Evolutionary conservation across 1,140 invertebrate species (phyloP).

Genomic region (Tetraneura akinire): DNA sequence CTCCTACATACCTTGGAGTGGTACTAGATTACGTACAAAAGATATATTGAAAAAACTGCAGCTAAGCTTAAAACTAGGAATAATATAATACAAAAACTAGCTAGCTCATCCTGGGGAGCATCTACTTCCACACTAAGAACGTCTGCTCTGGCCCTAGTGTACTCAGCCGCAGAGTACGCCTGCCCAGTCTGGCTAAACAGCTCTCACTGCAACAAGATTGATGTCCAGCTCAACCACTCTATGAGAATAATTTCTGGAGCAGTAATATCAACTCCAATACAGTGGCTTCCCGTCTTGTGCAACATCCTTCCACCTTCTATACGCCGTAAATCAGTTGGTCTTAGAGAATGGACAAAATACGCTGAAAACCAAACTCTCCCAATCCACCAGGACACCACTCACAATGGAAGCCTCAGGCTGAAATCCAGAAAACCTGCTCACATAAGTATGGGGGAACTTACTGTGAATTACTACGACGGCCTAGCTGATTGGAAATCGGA

Average conservation of each 20-base stretch:
- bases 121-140: slow-evolving; percentile 7
- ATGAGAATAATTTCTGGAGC: not conserved
- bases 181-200: too few relatives aligned
- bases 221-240: slow-evolving; percentile 5
- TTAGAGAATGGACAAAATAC: not conserved
- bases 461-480: not conserved
- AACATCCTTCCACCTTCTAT: not conserved
- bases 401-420: too few relatives aligned
- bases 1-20: not conserved
- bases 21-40: not conserved
- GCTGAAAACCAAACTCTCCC: not conserved
- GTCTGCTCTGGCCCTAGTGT: not conserved
- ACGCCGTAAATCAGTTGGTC: not conserved
- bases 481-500: not conserved
- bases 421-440: not conserved
- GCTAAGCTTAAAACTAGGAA: slow-evolving; percentile 8
- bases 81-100: slow-evolving; percentile 1
- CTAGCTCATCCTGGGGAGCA: not conserved
- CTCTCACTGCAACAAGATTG: too few relatives aligned
- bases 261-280: not conserved
- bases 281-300: not conserved
- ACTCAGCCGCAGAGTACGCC: too few relatives aligned
- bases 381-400: not conserved
- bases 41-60: not conserved
- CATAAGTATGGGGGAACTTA: not conserved